Evolutionary conservation across 2,888 invertebrate genomes (phyloP).

Genomic region (Drosophila sordidula): DNA sequence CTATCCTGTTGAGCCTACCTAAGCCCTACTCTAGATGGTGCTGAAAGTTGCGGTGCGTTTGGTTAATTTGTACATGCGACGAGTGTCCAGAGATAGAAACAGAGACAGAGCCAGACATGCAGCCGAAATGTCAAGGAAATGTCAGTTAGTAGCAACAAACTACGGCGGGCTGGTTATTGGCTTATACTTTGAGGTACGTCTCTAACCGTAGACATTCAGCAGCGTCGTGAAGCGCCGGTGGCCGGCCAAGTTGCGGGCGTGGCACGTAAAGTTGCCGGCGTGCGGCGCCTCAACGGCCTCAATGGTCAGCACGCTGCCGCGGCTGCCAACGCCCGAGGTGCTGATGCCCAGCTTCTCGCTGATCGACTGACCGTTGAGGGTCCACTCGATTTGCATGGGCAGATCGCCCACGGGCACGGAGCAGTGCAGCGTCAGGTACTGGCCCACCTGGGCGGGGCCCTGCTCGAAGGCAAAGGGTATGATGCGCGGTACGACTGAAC

Average conservation of each 20-base stretch:
- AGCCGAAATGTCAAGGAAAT: conserved; percentile 41
- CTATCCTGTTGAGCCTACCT: background rate
- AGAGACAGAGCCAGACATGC: conserved; percentile 50
- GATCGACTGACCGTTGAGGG: conserved; percentile 86
- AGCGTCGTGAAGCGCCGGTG: conserved; percentile 88
- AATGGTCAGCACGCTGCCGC: conserved; percentile 88
- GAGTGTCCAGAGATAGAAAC: conserved; percentile 1
- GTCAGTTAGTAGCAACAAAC: conserved; percentile 69
- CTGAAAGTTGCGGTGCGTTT: conserved; percentile 17
- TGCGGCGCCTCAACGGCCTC: conserved; percentile 88
- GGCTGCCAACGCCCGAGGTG: conserved; percentile 86
- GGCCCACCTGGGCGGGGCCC: conserved; percentile 91
- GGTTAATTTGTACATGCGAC: conserved; percentile 53
- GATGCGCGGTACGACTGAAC: conserved; percentile 91
- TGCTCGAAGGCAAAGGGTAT: conserved; percentile 92
- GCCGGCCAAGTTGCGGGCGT: conserved; percentile 90
- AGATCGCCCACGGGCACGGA: conserved; percentile 91
- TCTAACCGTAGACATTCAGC: conserved; percentile 90
- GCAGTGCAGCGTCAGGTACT: conserved; percentile 88
- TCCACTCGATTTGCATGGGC: conserved; percentile 92
- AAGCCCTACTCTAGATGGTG: no score
- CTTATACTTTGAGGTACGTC: background rate
- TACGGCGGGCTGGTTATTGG: conserved; percentile 39
- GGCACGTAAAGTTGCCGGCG: conserved; percentile 91
- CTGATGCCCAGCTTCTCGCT: conserved; percentile 87